Evolutionary conservation across 1,140 invertebrate genomes (phyloP), one percentile per base, ranked within the genome.

Genomic region (Leptinotarsa texana): DNA sequence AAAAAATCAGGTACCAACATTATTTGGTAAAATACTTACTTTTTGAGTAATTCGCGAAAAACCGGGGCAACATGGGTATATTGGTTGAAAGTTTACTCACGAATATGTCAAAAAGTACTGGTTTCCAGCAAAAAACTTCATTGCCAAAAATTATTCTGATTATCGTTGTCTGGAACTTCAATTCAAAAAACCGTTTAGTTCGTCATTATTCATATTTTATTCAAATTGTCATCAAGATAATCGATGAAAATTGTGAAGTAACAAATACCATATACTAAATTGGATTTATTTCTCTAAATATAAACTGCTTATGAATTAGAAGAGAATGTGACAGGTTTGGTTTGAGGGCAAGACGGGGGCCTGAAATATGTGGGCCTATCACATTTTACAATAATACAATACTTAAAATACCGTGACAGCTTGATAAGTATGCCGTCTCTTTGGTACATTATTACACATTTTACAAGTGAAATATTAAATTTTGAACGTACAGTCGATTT

Each of bases 391-490:
- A 83, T 83, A 85, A 82, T 84, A 83, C 82, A 73, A 85, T 83
- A 85, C 81, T 85, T 85, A 85, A 80, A 84, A 83, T 83, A 84
- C 83, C 83, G 76, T 82, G 80, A 84, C 81, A 82, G 78, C 80
- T 76, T 82, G 81, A 84, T 82, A 83, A 83, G 73, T 80, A 73
- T 76, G 79, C 80, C 77, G 78, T 80, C 80, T 85, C 84, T 85
- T 85, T 85, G 84, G 84, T 85, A 85, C 81, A 84, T 82, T 85
- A 85, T 85, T 85, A 85, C 84, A 85, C 84, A 85, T 82, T 83
- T 78, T 75, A 81, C 74, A 80, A 82, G 61, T 65, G 63, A 49
- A 24, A 57, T 57, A 57, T 57, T 61, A 3, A 70, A 24, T 70
- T 21, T n/a, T 51, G 21, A 61, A 51, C 15, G 18, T 22, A 22